Percentiles rank a stretch among this genome's conserved stretches.
phyloP scores from a whole-genome alignment of 2,113 vertebrate genomes.

The Ceratotherium simum region DNA sequence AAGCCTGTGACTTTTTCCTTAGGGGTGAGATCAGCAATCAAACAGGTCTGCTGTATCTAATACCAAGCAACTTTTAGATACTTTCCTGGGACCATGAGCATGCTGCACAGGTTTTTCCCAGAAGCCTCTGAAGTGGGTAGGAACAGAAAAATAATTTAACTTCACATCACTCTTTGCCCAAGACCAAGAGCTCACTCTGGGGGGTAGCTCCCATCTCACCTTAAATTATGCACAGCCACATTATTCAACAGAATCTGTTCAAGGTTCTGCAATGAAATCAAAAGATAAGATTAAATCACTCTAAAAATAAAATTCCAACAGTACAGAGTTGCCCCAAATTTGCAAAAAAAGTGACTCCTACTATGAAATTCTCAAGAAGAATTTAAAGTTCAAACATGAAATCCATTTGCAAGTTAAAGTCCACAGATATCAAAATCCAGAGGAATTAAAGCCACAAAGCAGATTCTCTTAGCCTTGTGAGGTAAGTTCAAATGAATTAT shows the following conservation, averaged over 20 bases:
- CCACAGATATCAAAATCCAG: background rate
- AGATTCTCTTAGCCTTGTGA: background rate
- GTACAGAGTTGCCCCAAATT: background rate
- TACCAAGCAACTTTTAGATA: background rate
- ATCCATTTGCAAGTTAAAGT: background rate
- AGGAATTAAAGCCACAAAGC: background rate
- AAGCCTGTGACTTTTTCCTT: background rate
- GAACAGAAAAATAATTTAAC: background rate
- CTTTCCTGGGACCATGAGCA: background rate
- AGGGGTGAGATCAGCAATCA: background rate
- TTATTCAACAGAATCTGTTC: background rate
- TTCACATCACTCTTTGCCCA: background rate
- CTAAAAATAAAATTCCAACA: background rate
- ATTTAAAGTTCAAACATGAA: conserved; percentile 36
- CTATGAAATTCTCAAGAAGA: background rate
- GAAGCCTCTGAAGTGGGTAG: background rate
- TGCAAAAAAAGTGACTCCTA: background rate
- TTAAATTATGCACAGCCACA: background rate
- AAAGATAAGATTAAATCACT: background rate
- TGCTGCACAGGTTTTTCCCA: background rate
- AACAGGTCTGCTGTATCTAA: background rate
- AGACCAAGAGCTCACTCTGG: background rate
- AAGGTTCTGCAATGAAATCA: background rate
- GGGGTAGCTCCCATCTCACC: background rate
- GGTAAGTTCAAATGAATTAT: background rate